Evolutionary conservation across 2,888 invertebrate genomes (phyloP), one percentile per base, ranked within the genome.

Genomic region (Drosophila sordidula): DNA sequence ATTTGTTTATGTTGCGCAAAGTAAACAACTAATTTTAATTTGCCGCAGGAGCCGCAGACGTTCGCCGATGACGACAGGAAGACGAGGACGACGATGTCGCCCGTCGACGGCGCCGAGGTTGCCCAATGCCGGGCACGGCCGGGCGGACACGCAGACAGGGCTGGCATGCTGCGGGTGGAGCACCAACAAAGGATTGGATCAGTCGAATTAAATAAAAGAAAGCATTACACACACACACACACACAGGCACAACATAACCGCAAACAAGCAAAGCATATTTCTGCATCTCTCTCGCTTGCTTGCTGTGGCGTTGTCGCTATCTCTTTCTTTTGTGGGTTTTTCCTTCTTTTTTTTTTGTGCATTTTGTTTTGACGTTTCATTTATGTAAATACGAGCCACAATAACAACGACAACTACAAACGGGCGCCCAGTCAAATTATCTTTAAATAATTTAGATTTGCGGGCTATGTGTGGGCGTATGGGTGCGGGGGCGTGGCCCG

Each of bases 21-120:
- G 84, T 77, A 85, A 88, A 85, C 85, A 85, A 88, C 85, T 88
- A 86, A 85, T 88, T 88, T 85, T 88, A 88, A 85, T 88, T 85
- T 88, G 85, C 85, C 85, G 87, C 84, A 85, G 85, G 85, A 85
- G 78, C 72, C 81, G 84, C 88, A 83, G 78, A 83, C 79, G 70
- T 29, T 54, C 66, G 42, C 50, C 58, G 73, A 80, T 49, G 66
- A 70, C 46, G 64, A 50, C 16, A 18, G 51, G 77, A 79, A 57
- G 78, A 78, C 45, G 75, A 49, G n/a, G 71, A 73, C n/a, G 62
- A 63, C 42, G 51, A 44, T 70, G 61, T 73, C 65, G 61, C 51
- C 57, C 50, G 29, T 29, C 22, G 22, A 1, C 22, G 22, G 22
- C 58, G 55, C 56, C 34, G 67, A 69, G 42, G 46, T 29, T 55